These are phyloP conservation scores for Pseudochirops cupreus DNA, from an alignment of 2,797 vertebrate genomes.

Conservation along the genomic window DNA sequence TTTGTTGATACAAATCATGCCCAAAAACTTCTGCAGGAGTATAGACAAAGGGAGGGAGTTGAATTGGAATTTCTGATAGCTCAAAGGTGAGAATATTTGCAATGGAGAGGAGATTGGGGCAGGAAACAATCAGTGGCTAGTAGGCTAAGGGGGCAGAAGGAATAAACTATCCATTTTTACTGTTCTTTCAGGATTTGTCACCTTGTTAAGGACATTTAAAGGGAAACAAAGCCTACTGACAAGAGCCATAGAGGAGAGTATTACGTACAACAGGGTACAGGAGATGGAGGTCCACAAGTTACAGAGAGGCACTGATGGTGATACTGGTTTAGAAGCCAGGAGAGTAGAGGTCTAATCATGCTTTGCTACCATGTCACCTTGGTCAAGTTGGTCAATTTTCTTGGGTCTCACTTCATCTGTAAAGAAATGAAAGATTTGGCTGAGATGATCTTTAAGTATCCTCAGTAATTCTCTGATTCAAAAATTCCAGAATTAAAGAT, in stretches of 20 bases:
- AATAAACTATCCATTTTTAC: neutral
- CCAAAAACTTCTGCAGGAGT: constrained; percentile 89
- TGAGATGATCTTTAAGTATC: neutral
- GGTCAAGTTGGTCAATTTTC: neutral
- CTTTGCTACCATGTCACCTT: neutral
- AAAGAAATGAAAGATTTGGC: neutral
- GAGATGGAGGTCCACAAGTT: neutral
- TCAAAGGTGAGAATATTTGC: constrained; percentile 77
- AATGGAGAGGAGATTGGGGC: neutral
- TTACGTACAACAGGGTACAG: neutral
- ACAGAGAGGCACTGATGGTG: neutral
- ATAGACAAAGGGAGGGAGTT: constrained; percentile 90
- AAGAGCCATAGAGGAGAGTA: neutral
- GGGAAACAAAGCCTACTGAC: neutral
- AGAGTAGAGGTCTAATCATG: neutral
- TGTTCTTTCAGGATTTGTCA: neutral
- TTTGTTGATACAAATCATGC: constrained; percentile 86
- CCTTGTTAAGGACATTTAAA: neutral
- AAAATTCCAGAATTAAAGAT: neutral
- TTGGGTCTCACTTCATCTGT: neutral
- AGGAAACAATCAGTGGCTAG: neutral
- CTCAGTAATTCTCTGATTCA: neutral
- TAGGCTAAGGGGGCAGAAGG: neutral
- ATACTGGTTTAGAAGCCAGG: neutral
- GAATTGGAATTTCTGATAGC: constrained; percentile 77